phyloP scores from a whole-genome alignment of 2,797 vertebrate species.

The Protonibea diacanthus region DNA sequence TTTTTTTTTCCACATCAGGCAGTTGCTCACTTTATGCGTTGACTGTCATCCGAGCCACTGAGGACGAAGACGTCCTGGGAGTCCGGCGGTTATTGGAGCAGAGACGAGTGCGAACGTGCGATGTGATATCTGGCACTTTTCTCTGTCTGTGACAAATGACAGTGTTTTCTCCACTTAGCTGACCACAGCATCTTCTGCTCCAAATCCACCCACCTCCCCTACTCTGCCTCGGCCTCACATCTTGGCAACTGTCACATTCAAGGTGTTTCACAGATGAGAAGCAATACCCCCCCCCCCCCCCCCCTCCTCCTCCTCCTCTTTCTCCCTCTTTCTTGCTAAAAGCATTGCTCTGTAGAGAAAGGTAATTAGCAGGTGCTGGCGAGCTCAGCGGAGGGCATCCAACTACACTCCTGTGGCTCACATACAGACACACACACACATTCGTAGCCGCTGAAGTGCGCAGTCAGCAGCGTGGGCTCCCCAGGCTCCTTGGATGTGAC shows the following conservation, averaged over 20 bases:
- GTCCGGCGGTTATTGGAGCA: slow-evolving; percentile 69
- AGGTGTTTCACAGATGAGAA: slow-evolving; percentile 99
- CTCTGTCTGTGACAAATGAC: slow-evolving; percentile 84
- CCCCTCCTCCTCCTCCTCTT: slow-evolving; percentile 69
- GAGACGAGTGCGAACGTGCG: slow-evolving; percentile 71
- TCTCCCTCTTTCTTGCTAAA: slow-evolving; percentile 88
- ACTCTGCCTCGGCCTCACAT: slow-evolving; percentile 92
- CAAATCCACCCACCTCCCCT: slow-evolving; percentile 77
- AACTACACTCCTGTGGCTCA: slow-evolving; percentile 90
- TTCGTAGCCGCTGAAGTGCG: slow-evolving; percentile 78
- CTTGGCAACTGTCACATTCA: slow-evolving; percentile 99
- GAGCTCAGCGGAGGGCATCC: slow-evolving; percentile 86
- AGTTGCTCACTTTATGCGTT: slow-evolving; percentile 68
- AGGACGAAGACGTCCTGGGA: slow-evolving; percentile 75
- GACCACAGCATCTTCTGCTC: slow-evolving; percentile 98
- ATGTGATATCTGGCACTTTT: slow-evolving; percentile 81
- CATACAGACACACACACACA: slow-evolving; percentile 82
- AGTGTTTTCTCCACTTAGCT: slow-evolving; percentile 94
- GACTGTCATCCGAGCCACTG: slow-evolving; percentile 70
- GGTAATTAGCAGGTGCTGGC: slow-evolving; percentile 98
- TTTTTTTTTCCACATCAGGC: slow-evolving; percentile 56
- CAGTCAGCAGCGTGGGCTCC: slow-evolving; percentile 84
- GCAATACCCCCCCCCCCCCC: slow-evolving; percentile 86
- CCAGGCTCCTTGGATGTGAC: slow-evolving; percentile 86
- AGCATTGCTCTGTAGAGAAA: slow-evolving; percentile 90